phyloP scores from a whole-genome alignment of 2,888 invertebrate genomes.

The Harpagoxenus sublaevis region DNA sequence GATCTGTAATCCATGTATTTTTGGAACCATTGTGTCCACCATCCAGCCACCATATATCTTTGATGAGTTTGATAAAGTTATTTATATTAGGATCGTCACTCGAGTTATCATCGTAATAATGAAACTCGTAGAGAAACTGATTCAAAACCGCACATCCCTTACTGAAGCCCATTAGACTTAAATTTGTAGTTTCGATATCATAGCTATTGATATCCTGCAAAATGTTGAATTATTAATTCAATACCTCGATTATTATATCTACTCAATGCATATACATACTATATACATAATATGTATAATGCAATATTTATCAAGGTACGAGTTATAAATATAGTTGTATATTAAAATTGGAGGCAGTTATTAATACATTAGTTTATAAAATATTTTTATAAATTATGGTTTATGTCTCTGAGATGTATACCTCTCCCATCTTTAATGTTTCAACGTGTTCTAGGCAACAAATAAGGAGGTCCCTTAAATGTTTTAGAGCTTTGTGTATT shows the following conservation, averaged over 20 bases:
- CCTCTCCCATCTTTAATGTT: conserved; percentile 33
- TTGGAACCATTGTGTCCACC: conserved; percentile 96
- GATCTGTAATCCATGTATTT: conserved; percentile 95
- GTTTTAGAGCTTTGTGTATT: conserved; percentile 91
- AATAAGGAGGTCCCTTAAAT: conserved; percentile 88
- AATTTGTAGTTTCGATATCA: conserved; percentile 48
- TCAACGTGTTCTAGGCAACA: conserved; percentile 57
- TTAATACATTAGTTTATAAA: background rate
- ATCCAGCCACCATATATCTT: conserved; percentile 95
- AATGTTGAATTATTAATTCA: background rate
- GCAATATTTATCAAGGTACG: background rate
- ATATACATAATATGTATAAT: conserved; percentile 17
- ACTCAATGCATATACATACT: background rate
- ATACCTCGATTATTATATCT: background rate
- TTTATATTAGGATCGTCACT: conserved; percentile 89
- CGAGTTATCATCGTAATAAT: conserved; percentile 90
- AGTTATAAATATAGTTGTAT: conserved; percentile 9
- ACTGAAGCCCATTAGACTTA: conserved; percentile 92
- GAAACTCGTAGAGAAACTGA: conserved; percentile 95
- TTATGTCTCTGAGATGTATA: background rate
- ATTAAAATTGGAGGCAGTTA: background rate
- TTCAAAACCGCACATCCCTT: conserved; percentile 98
- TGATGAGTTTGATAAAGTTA: conserved; percentile 90
- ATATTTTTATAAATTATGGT: background rate
- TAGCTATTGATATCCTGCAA: conserved; percentile 51